phyloP scores from a whole-genome alignment of 2,797 vertebrate genomes.

The Ciconia nigra region DNA sequence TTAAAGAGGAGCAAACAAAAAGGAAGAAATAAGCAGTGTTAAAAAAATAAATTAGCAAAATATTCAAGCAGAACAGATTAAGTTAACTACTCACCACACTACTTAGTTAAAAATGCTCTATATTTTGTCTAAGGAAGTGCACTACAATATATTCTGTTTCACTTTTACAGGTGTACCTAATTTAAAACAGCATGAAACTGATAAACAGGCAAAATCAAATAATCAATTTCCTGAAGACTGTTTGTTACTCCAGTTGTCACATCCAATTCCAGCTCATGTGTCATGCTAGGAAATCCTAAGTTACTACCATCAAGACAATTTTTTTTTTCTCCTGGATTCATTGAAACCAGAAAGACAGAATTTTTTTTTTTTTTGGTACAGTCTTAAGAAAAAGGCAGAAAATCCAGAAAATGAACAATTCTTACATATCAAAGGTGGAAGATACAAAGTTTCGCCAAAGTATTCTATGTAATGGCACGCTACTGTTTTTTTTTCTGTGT shows the following conservation, averaged over 20 bases:
- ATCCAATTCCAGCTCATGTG: background rate
- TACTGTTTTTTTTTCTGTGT: background rate
- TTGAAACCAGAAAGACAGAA: background rate
- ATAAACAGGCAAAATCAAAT: conserved; percentile 19
- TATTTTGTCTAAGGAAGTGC: background rate
- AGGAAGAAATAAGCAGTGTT: background rate
- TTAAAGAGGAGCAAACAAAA: background rate
- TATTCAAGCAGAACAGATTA: background rate
- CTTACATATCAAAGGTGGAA: background rate
- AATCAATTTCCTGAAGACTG: background rate
- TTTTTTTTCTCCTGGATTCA: background rate
- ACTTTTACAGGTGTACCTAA: background rate
- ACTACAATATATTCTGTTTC: background rate
- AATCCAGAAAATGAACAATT: background rate
- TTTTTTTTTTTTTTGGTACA: background rate
- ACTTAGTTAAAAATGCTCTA: background rate
- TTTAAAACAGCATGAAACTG: conserved; percentile 19
- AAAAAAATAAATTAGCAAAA: background rate
- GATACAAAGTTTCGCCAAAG: background rate
- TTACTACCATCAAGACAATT: background rate
- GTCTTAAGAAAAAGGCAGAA: background rate
- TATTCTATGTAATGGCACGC: background rate
- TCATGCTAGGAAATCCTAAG: background rate
- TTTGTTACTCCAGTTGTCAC: background rate
- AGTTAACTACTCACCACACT: background rate